Conservation (phyloP, 2,888 invertebrate genomes). For the Drosophila gaucha region DNA sequence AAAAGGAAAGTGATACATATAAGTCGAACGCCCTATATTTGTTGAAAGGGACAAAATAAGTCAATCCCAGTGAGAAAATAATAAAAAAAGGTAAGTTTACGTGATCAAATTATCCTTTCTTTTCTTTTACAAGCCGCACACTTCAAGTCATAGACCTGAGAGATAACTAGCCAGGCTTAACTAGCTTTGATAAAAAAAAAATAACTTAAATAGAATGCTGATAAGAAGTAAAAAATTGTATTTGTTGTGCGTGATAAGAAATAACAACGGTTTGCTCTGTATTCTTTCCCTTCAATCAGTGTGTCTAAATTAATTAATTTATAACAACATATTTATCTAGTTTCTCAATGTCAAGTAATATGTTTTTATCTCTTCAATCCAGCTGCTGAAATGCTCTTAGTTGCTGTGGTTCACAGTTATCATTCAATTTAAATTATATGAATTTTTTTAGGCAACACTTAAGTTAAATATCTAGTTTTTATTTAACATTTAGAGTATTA, state of each 20-base stretch:
- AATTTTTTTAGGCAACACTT: not conserved
- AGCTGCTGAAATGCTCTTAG: not conserved
- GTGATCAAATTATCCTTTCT: too few species aligned
- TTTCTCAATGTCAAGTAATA: too few species aligned
- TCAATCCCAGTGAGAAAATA: conserved; percentile 79
- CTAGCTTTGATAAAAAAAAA: not conserved
- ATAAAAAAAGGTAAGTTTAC: too few species aligned
- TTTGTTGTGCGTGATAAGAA: conserved; percentile 1
- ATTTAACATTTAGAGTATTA: not conserved
- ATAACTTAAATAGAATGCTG: not conserved
- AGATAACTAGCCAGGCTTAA: conserved; percentile 4
- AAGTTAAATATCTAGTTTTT: not conserved
- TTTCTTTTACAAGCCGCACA: not conserved
- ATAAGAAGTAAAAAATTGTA: not conserved
- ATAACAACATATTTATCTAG: not conserved
- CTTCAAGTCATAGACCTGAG: conserved; percentile 82
- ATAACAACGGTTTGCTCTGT: not conserved
- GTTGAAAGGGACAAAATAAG: conserved; percentile 32
- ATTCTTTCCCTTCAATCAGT: not conserved
- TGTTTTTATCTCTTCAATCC: not conserved
- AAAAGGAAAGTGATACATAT: not conserved
- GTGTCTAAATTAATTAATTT: conserved; percentile 6
- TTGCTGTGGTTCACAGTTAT: too few species aligned
- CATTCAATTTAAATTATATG: not conserved
- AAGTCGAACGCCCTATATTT: not conserved